Conservation (phyloP, 2,888 invertebrate genomes). For the Minunthozetes semirufus region DNA sequence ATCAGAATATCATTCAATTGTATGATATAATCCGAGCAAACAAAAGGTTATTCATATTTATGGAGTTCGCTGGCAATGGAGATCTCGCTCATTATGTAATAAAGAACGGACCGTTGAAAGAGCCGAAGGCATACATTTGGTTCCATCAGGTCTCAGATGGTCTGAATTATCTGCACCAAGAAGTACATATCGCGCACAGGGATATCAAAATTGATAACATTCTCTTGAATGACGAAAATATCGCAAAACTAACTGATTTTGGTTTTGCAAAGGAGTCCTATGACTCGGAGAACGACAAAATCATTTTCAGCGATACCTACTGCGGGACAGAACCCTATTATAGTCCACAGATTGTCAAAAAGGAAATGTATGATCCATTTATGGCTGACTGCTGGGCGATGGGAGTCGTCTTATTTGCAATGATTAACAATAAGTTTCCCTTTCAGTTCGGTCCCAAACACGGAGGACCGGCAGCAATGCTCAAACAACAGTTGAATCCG, state of each 20-base stretch:
- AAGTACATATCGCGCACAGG: conserved; percentile 32
- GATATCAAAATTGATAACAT: conserved; percentile 38
- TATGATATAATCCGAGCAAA: conserved; percentile 34
- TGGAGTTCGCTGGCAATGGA: conserved; percentile 45
- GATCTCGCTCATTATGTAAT: conserved; percentile 50
- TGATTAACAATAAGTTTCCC: conserved; percentile 37
- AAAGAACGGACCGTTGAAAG: conserved; percentile 41
- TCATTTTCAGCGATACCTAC: conserved; percentile 15
- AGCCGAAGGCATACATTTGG: conserved; percentile 15
- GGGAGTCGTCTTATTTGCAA: conserved; percentile 35
- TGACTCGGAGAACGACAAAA: background rate
- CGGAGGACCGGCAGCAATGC: background rate
- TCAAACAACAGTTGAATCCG: conserved; percentile 18
- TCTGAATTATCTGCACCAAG: conserved; percentile 30
- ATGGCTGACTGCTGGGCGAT: conserved; percentile 37
- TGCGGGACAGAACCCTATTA: conserved; percentile 36
- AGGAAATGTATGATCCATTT: conserved; percentile 28
- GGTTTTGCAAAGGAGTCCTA: conserved; percentile 27
- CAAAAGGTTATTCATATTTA: conserved; percentile 34
- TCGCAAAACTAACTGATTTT: conserved; percentile 33
- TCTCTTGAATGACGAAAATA: background rate
- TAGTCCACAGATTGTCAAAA: conserved; percentile 3
- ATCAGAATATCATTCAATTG: conserved; percentile 27
- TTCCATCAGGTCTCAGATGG: conserved; percentile 16
- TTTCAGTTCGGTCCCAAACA: conserved; percentile 30